Conservation (phyloP, 1,140 invertebrate genomes). For the Polypedilum vanderplanki region DNA sequence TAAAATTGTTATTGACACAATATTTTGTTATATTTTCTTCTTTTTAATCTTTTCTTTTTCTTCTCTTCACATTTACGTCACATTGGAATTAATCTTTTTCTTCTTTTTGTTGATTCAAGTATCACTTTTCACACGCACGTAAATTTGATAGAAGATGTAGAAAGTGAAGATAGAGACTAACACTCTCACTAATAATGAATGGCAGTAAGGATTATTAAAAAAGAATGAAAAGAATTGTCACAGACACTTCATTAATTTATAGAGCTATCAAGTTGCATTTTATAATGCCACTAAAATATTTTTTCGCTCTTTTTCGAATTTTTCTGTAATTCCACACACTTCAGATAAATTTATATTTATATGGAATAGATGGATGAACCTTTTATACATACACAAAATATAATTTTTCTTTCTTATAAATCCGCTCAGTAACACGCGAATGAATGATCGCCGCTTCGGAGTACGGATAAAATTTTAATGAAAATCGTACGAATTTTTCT, state of each 20-base stretch:
- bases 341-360: not conserved
- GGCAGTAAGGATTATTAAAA: too few species aligned
- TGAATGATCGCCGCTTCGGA: conserved; percentile 17
- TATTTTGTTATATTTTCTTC: too few species aligned
- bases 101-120: not conserved
- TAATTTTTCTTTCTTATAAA: not conserved
- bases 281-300: conserved; percentile 14
- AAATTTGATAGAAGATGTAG: not conserved
- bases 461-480: conserved; percentile 27
- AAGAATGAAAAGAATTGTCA: too few species aligned
- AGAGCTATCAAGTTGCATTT: not conserved
- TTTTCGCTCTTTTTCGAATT: not conserved
- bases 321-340: not conserved
- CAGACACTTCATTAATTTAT: conserved; percentile 2
- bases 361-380: not conserved
- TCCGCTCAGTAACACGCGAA: conserved; percentile 9
- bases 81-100: not conserved
- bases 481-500: conserved; percentile 26
- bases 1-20: too few species aligned
- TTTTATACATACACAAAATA: not conserved
- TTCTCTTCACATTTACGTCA: not conserved
- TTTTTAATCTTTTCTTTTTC: not conserved
- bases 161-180: too few species aligned
- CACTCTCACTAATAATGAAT: too few species aligned
- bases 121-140: conserved; percentile 16